phyloP scores from a whole-genome alignment of 2,888 invertebrate species.

The Cephus pygmeus region DNA sequence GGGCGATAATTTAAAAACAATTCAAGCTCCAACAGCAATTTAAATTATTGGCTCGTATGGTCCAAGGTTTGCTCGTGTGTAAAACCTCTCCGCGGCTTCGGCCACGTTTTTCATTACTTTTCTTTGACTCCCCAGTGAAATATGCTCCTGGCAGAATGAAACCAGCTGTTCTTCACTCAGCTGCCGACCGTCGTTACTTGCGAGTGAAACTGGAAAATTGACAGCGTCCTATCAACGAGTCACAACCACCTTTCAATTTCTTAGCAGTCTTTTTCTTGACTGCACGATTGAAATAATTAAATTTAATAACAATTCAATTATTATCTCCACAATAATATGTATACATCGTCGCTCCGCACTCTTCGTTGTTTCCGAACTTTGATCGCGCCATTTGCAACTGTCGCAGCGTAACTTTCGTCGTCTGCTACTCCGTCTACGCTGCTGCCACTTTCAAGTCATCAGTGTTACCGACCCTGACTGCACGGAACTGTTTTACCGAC shows the following conservation, averaged over 20 bases:
- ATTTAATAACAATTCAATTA: no score
- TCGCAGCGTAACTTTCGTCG: not conserved
- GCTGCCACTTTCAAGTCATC: not conserved
- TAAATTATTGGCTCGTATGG: not conserved
- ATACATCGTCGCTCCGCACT: not conserved
- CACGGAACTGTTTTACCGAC: not conserved
- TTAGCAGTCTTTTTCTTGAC: not conserved
- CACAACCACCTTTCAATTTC: not conserved
- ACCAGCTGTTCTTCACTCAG: not conserved
- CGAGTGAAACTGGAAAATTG: not conserved
- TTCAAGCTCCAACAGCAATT: not conserved
- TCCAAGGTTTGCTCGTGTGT: not conserved
- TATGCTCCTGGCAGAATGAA: not conserved
- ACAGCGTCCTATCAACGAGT: not conserved
- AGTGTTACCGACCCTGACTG: not conserved
- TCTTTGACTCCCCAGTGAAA: not conserved
- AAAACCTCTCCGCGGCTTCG: not conserved
- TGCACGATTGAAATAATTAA: no score
- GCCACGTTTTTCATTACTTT: not conserved
- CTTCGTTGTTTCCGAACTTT: constrained; percentile 27
- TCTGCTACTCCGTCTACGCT: not conserved
- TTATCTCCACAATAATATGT: constrained; percentile 23
- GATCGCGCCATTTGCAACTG: constrained; percentile 21
- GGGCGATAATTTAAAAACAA: not conserved
- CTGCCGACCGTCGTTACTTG: not conserved